Evolutionary conservation across 2,113 vertebrate genomes (phyloP), one percentile per base, ranked within the genome.

Genomic region (Ranitomeya variabilis): DNA sequence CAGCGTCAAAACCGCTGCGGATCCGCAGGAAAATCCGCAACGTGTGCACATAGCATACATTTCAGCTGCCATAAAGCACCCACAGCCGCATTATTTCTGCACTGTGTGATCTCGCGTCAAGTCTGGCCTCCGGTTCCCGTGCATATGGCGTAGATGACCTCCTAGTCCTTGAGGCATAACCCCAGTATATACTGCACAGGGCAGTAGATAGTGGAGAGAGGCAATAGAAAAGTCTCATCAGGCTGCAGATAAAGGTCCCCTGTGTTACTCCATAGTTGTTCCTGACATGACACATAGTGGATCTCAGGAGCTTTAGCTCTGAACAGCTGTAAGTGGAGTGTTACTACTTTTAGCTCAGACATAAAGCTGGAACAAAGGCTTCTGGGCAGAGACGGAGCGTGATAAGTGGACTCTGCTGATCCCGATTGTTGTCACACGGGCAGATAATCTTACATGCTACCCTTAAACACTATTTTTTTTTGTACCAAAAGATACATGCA

Each of bases 311-410:
- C 71, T 88, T 90, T 92, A 94, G 89, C 87, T 89, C 88, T 26
- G 77, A 23, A 91, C 94, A 96, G 95, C 94, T 95, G 95, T 91
- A 87, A 86, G 78, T 90, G 90, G 90, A 90, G 86, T 78, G 80
- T 90, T 85, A 91, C 91, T 91, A 83, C 90, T 93, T 91, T 93
- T 93, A 94, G 92, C 90, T 86, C 80, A 83, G 59, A 76, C 76
- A 84, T 83, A 91, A 88, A 89, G 59, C 18, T 21, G 12, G 55
- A 21, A 83, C 54, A 59, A 87, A 55, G 51, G 23, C 37, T 79
- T 52, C 57, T 13, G 57, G 31, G 2, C 31, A n/a, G 52, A 37
- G 57, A 77, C 69, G 64, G 83, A 52, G 37, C 31, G 45, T 13
- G 83, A 76, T 85, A 85, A 85, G 66, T 54, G 83, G 26, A 57